Evolutionary conservation across 2,113 vertebrate species (phyloP).

Genomic region (Siniperca knerii): DNA sequence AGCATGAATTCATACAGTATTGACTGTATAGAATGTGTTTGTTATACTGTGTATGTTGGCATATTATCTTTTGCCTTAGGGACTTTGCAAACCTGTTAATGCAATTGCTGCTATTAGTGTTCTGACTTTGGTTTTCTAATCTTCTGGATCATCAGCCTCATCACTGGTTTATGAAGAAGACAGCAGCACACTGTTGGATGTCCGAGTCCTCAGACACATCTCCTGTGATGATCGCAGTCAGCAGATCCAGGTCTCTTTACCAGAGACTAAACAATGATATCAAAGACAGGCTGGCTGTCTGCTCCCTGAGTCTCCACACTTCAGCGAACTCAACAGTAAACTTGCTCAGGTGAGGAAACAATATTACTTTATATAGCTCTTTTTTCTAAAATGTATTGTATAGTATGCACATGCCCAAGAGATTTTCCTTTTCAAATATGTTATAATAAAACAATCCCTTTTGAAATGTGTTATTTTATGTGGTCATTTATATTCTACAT

Average conservation of each 20-base stretch:
- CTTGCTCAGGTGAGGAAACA: constrained; percentile 85
- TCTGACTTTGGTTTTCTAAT: constrained; percentile 10
- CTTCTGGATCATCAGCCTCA: constrained; percentile 9
- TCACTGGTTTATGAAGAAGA: constrained; percentile 23
- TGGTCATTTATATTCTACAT: background rate
- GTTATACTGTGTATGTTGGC: background rate
- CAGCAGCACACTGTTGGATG: constrained; percentile 13
- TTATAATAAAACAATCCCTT: background rate
- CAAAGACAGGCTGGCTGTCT: constrained; percentile 47
- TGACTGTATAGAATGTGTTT: background rate
- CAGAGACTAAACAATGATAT: constrained; percentile 57
- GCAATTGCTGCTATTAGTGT: background rate
- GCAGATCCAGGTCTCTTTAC: constrained; percentile 66
- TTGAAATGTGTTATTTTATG: background rate
- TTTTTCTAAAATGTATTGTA: background rate
- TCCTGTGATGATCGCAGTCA: constrained; percentile 58
- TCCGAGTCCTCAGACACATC: constrained; percentile 3
- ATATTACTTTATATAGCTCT: background rate
- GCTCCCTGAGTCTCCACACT: constrained; percentile 21
- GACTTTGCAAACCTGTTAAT: background rate
- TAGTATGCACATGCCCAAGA: background rate
- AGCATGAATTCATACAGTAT: constrained; percentile 27
- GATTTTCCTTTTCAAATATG: background rate
- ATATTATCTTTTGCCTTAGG: background rate
- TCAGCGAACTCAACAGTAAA: constrained; percentile 73